Percentiles rank a stretch among this genome's conserved stretches.
Conservation (phyloP, 92 coral and sea anemone genomes). For the Scolanthus callimorphus region DNA sequence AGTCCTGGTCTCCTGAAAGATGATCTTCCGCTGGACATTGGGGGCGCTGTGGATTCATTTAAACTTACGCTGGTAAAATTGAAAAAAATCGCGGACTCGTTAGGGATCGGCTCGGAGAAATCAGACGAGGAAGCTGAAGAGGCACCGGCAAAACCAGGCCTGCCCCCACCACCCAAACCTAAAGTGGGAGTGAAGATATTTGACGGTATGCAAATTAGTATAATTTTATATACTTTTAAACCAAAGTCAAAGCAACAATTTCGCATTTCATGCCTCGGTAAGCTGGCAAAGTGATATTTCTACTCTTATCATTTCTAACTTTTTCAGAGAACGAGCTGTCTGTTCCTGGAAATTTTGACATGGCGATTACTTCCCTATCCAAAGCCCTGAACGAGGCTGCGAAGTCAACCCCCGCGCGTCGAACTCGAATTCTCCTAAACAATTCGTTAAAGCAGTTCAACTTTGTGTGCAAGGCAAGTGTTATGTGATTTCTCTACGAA, state of each 20-base stretch:
- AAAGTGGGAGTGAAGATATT: constrained; percentile 8
- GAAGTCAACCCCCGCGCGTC: constrained; percentile 58
- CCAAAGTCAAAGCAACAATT: too few species aligned
- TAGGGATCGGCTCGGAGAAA: constrained; percentile 59
- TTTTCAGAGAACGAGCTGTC: constrained; percentile 60
- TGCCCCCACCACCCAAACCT: constrained; percentile 11
- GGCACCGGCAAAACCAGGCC: neutral
- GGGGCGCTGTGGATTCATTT: constrained; percentile 29
- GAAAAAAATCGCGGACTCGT: constrained; percentile 73
- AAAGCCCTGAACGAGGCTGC: constrained; percentile 60
- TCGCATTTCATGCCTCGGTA: too few species aligned
- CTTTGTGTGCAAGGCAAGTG: constrained; percentile 45
- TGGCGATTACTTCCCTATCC: constrained; percentile 26
- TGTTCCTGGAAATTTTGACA: constrained; percentile 52
- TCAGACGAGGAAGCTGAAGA: constrained; percentile 28
- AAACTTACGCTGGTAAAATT: constrained; percentile 28
- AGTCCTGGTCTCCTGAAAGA: constrained; percentile 63
- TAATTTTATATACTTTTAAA: too few species aligned
- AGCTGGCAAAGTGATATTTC: too few species aligned
- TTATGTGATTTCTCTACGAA: too few species aligned
- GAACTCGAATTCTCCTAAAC: constrained; percentile 43
- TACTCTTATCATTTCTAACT: too few species aligned
- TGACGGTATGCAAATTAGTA: constrained; percentile 40
- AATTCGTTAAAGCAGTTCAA: constrained; percentile 62
- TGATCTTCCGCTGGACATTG: constrained; percentile 33